Base-by-base conservation (phyloP, 2,113 vertebrate genomes). In the Patagioenas fasciata region DNA sequence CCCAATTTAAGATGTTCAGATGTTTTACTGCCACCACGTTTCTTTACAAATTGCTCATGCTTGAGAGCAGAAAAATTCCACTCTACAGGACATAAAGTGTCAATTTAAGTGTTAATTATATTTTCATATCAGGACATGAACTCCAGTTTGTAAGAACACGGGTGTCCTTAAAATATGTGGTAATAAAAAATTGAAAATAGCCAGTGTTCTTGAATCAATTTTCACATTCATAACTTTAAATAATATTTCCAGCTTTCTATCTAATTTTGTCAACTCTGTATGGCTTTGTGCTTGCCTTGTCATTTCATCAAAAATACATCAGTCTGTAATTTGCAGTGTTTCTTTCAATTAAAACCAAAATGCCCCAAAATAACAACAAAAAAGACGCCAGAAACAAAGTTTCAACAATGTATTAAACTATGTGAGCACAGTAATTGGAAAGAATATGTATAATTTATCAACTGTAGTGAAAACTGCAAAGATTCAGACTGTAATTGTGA, bases 171-270 rank as follows among this genome's bases (percentile, higher is more conserved):
- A 95, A 96, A 89, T 89, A 95, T 23, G n/a, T 62, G 53, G 87
- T 90, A 93, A 97, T 93, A 91, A 89, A 95, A 96, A 96, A 96
- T 78, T 96, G 97, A 92, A 97, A 98, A 92, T 96, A 97, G 96
- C 96, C 62, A 96, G 97, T 78, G 50, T 95, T 96, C 96, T 97
- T 80, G 91, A 97, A 95, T 96, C 97, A 95, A 96, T 98, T 98
- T 97, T 95, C 97, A 98, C 97, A 54, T 98, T 97, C 96, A 80
- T 60, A 79, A 85, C 96, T 96, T 77, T 92, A 96, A 94, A 95
- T 96, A 89, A 85, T 89, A 82, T 84, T 95, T 96, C 94, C 70
- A 80, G 80, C 88, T 88, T 93, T 84, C 94, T 93, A 38, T 89
- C n/a, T 92, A 38, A 40, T 95, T 81, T 89, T 93, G 38, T 84